phyloP scores from a whole-genome alignment of 2,113 vertebrate species.

The Lophochroa leadbeateri region DNA sequence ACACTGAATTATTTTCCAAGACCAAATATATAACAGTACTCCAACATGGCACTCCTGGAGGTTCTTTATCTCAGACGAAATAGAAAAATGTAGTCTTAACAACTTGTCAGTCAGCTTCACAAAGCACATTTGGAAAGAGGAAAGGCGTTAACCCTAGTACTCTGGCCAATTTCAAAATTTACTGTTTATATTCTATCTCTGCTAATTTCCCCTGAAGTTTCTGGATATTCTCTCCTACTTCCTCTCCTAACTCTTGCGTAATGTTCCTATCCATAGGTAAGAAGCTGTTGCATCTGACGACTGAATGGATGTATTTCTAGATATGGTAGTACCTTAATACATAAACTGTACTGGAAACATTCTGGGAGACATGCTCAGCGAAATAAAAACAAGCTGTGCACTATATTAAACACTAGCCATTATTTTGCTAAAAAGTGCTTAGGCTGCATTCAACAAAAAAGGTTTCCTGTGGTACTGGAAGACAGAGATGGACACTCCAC shows the following conservation, averaged over 20 bases:
- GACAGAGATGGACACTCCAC: not conserved
- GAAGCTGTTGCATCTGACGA: not conserved
- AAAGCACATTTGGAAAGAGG: not conserved
- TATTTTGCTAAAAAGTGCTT: not conserved
- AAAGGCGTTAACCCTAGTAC: constrained; percentile 9
- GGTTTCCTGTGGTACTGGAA: not conserved
- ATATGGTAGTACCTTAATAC: not conserved
- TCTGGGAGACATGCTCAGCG: not conserved
- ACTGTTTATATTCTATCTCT: constrained; percentile 15
- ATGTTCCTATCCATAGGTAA: not conserved
- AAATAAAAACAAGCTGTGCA: not conserved
- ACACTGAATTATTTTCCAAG: not conserved
- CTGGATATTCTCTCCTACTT: not conserved
- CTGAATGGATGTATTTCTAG: not conserved
- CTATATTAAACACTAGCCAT: not conserved
- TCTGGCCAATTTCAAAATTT: not conserved
- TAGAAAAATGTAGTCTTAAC: not conserved
- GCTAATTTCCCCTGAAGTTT: constrained; percentile 11
- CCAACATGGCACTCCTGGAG: not conserved
- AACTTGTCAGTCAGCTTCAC: constrained; percentile 4
- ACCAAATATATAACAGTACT: not conserved
- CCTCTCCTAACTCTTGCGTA: not conserved
- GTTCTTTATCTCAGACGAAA: not conserved
- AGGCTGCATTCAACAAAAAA: not conserved
- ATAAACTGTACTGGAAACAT: not conserved